Base-by-base conservation (phyloP, 1,140 invertebrate genomes). In the Penaeus vannamei region DNA sequence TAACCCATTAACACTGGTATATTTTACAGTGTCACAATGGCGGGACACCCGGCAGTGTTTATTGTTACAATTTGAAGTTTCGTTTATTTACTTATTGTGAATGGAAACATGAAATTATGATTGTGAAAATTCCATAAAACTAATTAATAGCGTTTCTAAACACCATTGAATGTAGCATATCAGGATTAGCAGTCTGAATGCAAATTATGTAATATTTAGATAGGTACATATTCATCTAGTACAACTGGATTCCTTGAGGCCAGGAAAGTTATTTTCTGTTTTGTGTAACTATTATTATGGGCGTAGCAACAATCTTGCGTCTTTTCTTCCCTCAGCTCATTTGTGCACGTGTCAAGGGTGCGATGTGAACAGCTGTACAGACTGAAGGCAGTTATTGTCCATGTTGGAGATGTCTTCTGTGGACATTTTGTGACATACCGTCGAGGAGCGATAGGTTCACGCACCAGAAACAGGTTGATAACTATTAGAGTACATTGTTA, bases 391-490 rank as follows among this genome's bases (percentile, higher is more conserved):
- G 97, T 98, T 0, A 96, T 98, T n/a, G 97, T 97, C 69, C 98
- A 98, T 93, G 94, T 96, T 77, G 98, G 98, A 29, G 96, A 96
- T 91, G 96, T 96, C 20, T 95, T 96, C 92, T 96, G 96, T 79
- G 98, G 98, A 53, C 98, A 99, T 94, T 98, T 98, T 94, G 96
- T 98, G 77, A 98, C 97, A 61, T 98, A 98, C 92, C 94, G 98
- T 82, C 94, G 97, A 22, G 96, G 96, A 62, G 92, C 93, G 23
- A 82, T 88, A 92, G 93, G 93, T 72, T 84, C 89, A 42, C 80
- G 81, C 32, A 60, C 66, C 20, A 84, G 61, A 36, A 84, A 86
- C 81, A 86, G 89, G 89, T 87, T 29, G 22, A 83, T 85, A 42
- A 7, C 59, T 46, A 26, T 3, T 10, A 42, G 29, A 79, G 32